Base-by-base conservation (phyloP, 2,797 vertebrate genomes). In the Alcedo quadribrachys region DNA sequence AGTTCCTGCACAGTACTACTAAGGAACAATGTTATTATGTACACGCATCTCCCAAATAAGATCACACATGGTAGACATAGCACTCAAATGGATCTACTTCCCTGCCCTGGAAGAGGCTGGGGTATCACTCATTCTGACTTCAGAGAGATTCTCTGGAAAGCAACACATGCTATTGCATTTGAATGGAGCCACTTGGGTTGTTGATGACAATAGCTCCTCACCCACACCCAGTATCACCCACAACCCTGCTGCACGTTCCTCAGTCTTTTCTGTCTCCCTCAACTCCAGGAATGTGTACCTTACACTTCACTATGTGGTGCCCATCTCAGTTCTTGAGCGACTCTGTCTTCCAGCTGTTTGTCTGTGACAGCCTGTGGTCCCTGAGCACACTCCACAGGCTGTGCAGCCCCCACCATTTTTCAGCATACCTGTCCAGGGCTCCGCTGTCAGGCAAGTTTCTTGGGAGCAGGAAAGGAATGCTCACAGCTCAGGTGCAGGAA, bases 191-290 rank as follows among this genome's bases (percentile, higher is more conserved):
- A 60, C 30, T 53, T 48, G 16, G 12, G 15, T 65, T 6, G 30
- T 45, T 79, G 32, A 30, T 73, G n/a, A 28, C 46, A 91, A 27
- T 42, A 76, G 33, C 35, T 92, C 53, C 33, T 45, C 13, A 0
- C 58, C 45, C n/a, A 66, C 24, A 53, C 8, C 24, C 61, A 15
- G 2, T 22, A 46, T 42, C 73, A 73, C 37, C 67, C 48, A 62
- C 0, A 0, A 73, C 22, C 22, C 28, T 2, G 0, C 25, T 75
- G 45, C 53, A 74, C 19, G 22, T 14, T 81, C 21, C 13, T 40
- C 32, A 67, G 11, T 27, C 40, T 78, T 50, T 61, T 80, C 35
- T 61, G 28, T 33, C 17, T 75, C 50, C 15, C 42, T 69, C 43
- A 42, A 6, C 60, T 76, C 51, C 42, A 66, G 46, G 15, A 85